Evolutionary conservation across 2,888 invertebrate genomes (phyloP).

Genomic region (Unio delphinus): DNA sequence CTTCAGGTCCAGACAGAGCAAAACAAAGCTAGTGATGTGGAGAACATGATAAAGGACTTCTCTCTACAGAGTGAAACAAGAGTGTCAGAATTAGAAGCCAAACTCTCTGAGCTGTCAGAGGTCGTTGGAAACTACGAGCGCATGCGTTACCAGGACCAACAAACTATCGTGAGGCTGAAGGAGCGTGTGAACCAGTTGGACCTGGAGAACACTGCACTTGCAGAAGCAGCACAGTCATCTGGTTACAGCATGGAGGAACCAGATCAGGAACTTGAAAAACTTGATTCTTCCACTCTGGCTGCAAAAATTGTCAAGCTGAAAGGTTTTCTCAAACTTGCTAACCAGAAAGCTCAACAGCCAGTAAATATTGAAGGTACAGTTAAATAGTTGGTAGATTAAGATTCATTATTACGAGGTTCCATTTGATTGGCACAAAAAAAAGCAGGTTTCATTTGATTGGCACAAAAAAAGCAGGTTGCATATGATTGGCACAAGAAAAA

Average conservation of each 20-base stretch:
- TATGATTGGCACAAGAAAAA: neutral
- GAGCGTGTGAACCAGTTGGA: slow-evolving; percentile 68
- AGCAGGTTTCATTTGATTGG: too few species aligned
- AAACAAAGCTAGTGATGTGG: slow-evolving; percentile 81
- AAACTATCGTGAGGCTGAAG: slow-evolving; percentile 79
- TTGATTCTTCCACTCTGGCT: slow-evolving; percentile 72
- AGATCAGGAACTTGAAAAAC: slow-evolving; percentile 36
- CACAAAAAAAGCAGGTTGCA: neutral
- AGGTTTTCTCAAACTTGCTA: slow-evolving; percentile 77
- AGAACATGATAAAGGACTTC: slow-evolving; percentile 80
- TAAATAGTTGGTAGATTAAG: too few species aligned
- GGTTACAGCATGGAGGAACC: slow-evolving; percentile 32
- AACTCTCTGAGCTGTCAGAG: slow-evolving; percentile 84
- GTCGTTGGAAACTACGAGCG: slow-evolving; percentile 85
- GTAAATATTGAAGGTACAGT: slow-evolving; percentile 76
- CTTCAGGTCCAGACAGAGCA: slow-evolving; percentile 82
- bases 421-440: neutral
- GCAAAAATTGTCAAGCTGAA: slow-evolving; percentile 80
- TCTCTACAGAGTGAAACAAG: slow-evolving; percentile 83
- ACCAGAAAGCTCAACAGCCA: slow-evolving; percentile 75
- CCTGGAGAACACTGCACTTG: slow-evolving; percentile 69
- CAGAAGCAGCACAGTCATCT: slow-evolving; percentile 55
- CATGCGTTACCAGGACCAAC: slow-evolving; percentile 81
- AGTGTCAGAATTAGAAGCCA: slow-evolving; percentile 83
- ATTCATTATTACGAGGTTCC: neutral